Conservation (phyloP, 2,113 vertebrate species). For the Himantopus leucocephalus region DNA sequence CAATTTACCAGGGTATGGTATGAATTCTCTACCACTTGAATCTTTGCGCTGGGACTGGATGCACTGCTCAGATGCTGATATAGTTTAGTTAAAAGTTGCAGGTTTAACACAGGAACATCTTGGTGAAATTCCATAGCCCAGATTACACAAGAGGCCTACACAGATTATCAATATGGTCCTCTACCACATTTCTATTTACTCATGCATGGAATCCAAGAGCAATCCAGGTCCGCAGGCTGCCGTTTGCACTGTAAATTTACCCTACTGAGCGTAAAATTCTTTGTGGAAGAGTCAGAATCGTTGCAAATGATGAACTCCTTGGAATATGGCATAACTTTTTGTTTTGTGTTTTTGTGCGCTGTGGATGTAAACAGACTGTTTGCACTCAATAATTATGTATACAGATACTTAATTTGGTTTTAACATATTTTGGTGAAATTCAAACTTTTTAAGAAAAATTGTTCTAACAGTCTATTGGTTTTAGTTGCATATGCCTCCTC, state of each 20-base stretch:
- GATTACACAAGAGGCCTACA: no score
- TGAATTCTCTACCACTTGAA: neutral
- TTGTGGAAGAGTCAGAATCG: neutral
- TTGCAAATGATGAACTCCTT: neutral
- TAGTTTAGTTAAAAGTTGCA: neutral
- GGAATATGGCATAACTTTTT: rapidly evolving
- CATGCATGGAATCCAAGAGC: neutral
- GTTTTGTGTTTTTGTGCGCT: neutral
- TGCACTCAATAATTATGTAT: rapidly evolving
- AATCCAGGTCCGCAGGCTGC: neutral
- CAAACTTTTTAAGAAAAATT: neutral
- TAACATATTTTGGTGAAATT: neutral
- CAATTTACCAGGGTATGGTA: neutral
- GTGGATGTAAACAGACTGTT: no score
- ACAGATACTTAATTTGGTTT: rapidly evolving
- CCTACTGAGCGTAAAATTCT: neutral
- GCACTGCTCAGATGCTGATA: neutral
- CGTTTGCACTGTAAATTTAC: neutral
- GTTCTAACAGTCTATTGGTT: neutral
- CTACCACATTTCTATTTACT: neutral
- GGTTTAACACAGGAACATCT: neutral
- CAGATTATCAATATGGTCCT: rapidly evolving
- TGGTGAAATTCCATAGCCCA: neutral
- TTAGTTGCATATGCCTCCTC: neutral
- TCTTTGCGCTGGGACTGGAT: neutral